Evolutionary conservation across 2,888 invertebrate species (phyloP), one percentile per base, ranked within the genome.

Genomic region (Calameuta idolon): DNA sequence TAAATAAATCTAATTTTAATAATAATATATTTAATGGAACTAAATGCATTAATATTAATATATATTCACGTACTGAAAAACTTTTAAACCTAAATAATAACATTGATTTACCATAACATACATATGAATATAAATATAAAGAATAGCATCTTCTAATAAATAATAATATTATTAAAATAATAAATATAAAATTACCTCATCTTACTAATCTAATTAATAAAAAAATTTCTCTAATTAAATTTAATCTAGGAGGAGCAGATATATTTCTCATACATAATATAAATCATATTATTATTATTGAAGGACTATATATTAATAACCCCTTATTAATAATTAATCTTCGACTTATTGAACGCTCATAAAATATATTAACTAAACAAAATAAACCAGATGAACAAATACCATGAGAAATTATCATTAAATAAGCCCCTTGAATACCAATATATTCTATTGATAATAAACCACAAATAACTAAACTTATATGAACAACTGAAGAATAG

Each of bases 401-500:
- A 0, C 94, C 94, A 94, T 95, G 94, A 34, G 93, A 93, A 92
- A 95, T 92, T 92, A 95, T 95, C 92, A 94, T 40, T 40, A 40
- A 40, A 40, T 1, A 40, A 2, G 40, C 40, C 89, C 1, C 94
- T 94, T 80, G 92, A 91, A 0, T 94, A 93, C 79, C 93, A 93
- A 92, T 92, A 96, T 0, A 94, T 94, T 76, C 92, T 91, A 89
- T 93, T 89, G 94, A 91, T 76, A 93, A 93, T 88, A 96, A 96
- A 90, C 94, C 94, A 0, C 92, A 86, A 90, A 95, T 92, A 34
- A 94, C 93, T 87, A 95, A 86, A 12, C 94, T 93, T 92, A 96
- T 95, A 93, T 96, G 95, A 84, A 94, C 93, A 0, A 96, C 94
- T 69, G 95, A 96, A 83, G 95, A 95, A 93, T 95, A 95, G 90